A percentile compares a stretch with the other conserved stretches of the same genome.
These are phyloP conservation scores for Myrmecobius fasciatus DNA, from an alignment of 2,113 vertebrate species.

Conservation along the genomic window DNA sequence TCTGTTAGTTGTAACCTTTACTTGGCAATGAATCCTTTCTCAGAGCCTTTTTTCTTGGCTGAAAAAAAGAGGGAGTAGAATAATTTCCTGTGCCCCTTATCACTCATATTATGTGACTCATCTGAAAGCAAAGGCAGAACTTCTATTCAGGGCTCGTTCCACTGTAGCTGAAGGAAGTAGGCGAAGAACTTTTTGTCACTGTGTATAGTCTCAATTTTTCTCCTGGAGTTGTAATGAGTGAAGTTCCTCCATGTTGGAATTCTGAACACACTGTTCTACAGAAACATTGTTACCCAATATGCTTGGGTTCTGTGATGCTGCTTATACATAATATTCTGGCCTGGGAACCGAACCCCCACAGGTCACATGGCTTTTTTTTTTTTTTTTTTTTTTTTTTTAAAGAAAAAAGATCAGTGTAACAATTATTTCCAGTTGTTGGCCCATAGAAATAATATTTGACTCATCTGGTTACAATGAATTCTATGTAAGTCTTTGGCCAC, in stretches of 20 bases:
- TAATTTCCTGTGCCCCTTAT: not conserved
- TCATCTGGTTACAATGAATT: constrained; percentile 5
- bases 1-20: not conserved
- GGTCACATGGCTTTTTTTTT: not conserved
- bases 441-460: not conserved
- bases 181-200: not conserved
- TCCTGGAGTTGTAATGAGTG: not conserved
- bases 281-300: not conserved
- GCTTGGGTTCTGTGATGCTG: not conserved
- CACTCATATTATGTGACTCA: not conserved
- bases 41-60: not conserved
- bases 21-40: not conserved
- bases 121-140: not conserved
- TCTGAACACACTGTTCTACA: not conserved
- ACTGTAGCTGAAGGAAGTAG: not conserved
- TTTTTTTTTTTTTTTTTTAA: not conserved
- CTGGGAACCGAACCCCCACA: not conserved
- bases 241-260: not conserved
- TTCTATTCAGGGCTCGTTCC: not conserved
- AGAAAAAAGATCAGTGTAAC: not conserved
- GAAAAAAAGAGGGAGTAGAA: not conserved
- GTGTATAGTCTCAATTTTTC: not conserved
- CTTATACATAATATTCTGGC: not conserved
- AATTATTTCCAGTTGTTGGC: not conserved
- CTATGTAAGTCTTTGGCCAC: constrained; percentile 4